Evolutionary conservation across 2,888 invertebrate genomes (phyloP).

Genomic region (Herminia tarsipennalis): DNA sequence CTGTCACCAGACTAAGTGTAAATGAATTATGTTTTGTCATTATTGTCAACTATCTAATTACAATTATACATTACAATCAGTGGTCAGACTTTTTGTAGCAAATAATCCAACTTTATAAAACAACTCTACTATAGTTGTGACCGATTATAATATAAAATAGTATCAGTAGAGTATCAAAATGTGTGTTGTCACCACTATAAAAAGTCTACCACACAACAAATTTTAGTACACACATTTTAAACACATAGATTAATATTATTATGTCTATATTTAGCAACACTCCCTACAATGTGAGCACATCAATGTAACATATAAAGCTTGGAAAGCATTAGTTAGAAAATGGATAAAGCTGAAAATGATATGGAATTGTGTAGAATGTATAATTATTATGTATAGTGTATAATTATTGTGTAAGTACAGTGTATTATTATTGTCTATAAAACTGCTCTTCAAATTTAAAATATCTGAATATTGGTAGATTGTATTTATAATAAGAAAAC

Average conservation of each 20-base stretch:
- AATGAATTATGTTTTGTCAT: too few relatives aligned
- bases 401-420: neutral
- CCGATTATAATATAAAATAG: too few relatives aligned
- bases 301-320: constrained; percentile 26
- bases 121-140: too few relatives aligned
- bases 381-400: constrained; percentile 12
- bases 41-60: too few relatives aligned
- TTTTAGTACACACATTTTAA: too few relatives aligned
- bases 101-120: too few relatives aligned
- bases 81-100: too few relatives aligned
- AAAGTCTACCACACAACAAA: too few relatives aligned
- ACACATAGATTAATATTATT: constrained; percentile 17
- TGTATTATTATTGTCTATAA: neutral
- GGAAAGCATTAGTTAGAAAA: constrained; percentile 35
- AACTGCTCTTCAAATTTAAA: neutral
- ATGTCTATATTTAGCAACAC: constrained; percentile 20
- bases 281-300: constrained; percentile 8
- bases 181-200: too few relatives aligned
- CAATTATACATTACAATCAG: too few relatives aligned
- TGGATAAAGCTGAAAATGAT: constrained; percentile 29
- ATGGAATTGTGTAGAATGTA: constrained; percentile 21
- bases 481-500: neutral
- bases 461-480: neutral
- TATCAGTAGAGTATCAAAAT: too few relatives aligned
- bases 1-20: too few relatives aligned